A percentile compares a stretch with the other conserved stretches of the same genome.
Conservation (phyloP, 2,888 invertebrate species). For the Acanthococcus lagerstroemiae region DNA sequence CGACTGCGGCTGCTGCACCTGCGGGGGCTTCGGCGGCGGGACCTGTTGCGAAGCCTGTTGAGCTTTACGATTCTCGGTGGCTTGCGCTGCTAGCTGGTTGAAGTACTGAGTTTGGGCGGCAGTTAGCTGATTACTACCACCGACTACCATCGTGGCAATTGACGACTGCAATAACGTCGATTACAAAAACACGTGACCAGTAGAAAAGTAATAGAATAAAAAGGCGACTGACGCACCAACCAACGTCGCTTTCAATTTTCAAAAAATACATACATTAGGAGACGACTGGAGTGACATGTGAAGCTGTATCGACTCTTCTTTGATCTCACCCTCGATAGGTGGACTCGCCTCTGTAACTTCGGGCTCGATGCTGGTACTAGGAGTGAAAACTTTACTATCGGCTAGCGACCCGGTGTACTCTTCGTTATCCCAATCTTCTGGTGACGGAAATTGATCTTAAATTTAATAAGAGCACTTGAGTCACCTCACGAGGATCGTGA, state of each 20-base stretch:
- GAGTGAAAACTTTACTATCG: conserved; percentile 86
- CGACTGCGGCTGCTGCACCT: conserved; percentile 11
- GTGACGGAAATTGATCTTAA: conserved; percentile 47
- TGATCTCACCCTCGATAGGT: conserved; percentile 13
- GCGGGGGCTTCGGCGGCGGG: background rate
- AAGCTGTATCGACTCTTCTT: conserved; percentile 17
- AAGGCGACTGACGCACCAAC: no score
- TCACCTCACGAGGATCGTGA: background rate
- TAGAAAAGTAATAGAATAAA: background rate
- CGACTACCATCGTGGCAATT: conserved; percentile 24
- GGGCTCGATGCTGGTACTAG: conserved; percentile 39
- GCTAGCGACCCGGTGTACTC: conserved; percentile 90
- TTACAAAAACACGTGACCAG: background rate
- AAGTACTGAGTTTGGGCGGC: conserved; percentile 53
- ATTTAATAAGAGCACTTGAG: background rate
- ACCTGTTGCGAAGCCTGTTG: conserved; percentile 2
- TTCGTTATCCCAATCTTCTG: conserved; percentile 80
- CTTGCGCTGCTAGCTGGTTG: conserved; percentile 45
- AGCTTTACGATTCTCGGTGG: conserved; percentile 22
- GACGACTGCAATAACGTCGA: conserved; percentile 5
- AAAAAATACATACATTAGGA: conserved; percentile 7
- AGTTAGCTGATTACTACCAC: conserved; percentile 41
- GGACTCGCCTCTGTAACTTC: conserved; percentile 4
- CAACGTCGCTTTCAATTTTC: background rate
- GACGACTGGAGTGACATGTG: conserved; percentile 20